Evolutionary conservation across 2,888 invertebrate genomes (phyloP).

Genomic region (Leucophora obtusa): DNA sequence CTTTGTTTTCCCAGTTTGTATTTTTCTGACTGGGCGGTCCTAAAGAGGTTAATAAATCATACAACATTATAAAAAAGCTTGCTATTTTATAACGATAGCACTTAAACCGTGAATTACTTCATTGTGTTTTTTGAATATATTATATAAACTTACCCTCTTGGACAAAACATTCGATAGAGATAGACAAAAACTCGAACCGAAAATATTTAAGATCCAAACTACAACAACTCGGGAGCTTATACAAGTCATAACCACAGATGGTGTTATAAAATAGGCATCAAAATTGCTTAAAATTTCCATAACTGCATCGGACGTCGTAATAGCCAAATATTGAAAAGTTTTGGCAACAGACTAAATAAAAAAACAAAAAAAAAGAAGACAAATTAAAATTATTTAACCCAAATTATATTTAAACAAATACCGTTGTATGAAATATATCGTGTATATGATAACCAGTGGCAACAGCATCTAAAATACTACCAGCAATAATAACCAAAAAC

Average conservation of each 20-base stretch:
- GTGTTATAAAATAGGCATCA: slow-evolving; percentile 72
- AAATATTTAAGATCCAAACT: slow-evolving; percentile 80
- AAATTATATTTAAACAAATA: slow-evolving; percentile 68
- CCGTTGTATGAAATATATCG: slow-evolving; percentile 77
- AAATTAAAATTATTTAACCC: not conserved
- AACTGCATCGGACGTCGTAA: slow-evolving; percentile 10
- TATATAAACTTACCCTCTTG: slow-evolving; percentile 66
- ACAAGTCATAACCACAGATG: slow-evolving; percentile 79
- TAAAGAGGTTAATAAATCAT: too few species aligned
- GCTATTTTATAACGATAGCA: too few species aligned
- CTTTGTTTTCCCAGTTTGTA: too few species aligned
- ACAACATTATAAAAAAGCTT: too few species aligned
- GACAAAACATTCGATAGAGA: slow-evolving; percentile 71
- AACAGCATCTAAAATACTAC: slow-evolving; percentile 77
- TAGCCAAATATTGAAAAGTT: slow-evolving; percentile 66
- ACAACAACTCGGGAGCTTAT: slow-evolving; percentile 79
- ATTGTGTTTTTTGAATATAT: not conserved
- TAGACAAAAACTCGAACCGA: slow-evolving; percentile 74
- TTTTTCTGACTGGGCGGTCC: too few species aligned
- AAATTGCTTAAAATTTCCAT: slow-evolving; percentile 64
- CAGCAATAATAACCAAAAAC: slow-evolving; percentile 75
- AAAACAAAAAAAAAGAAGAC: slow-evolving; percentile 7
- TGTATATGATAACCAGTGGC: slow-evolving; percentile 78
- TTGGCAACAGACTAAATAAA: slow-evolving; percentile 38
- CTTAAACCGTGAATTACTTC: too few species aligned